phyloP scores from a whole-genome alignment of 2,888 invertebrate species.

The Caenorhabditis imperialis region DNA sequence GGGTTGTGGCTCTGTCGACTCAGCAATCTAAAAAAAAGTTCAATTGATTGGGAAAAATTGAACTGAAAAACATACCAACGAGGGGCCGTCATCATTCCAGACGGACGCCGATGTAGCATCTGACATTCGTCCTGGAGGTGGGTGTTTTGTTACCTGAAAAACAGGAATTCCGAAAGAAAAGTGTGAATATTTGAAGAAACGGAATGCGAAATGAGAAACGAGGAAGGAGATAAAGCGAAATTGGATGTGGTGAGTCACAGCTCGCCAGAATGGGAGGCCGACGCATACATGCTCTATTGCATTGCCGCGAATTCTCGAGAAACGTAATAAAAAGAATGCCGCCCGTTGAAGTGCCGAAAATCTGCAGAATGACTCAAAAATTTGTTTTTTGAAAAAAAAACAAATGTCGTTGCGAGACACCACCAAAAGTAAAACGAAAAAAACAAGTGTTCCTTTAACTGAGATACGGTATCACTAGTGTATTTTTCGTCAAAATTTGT shows the following conservation, averaged over 20 bases:
- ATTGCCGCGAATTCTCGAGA: neutral
- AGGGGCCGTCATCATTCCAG: constrained; percentile 35
- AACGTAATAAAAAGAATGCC: neutral
- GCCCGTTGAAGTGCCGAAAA: too few relatives aligned
- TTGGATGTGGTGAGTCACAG: neutral
- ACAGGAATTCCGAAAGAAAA: neutral
- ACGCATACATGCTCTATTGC: constrained; percentile 2
- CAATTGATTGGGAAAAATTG: neutral
- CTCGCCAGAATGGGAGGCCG: neutral
- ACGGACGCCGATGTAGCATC: constrained; percentile 27
- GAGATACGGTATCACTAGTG: too few relatives aligned
- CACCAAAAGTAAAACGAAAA: too few relatives aligned
- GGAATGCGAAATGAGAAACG: neutral
- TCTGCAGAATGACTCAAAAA: too few relatives aligned
- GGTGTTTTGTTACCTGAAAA: constrained; percentile 34
- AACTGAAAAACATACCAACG: constrained; percentile 5
- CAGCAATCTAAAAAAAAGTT: neutral
- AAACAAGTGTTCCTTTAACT: too few relatives aligned
- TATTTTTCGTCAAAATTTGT: too few relatives aligned
- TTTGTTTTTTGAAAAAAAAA: too few relatives aligned
- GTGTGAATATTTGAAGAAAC: neutral
- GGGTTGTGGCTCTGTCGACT: neutral
- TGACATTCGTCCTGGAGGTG: constrained; percentile 33
- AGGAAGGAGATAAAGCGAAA: neutral
- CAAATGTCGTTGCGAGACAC: too few relatives aligned